Conservation (phyloP, 2,113 vertebrate species). For the Actinemys pallida region DNA sequence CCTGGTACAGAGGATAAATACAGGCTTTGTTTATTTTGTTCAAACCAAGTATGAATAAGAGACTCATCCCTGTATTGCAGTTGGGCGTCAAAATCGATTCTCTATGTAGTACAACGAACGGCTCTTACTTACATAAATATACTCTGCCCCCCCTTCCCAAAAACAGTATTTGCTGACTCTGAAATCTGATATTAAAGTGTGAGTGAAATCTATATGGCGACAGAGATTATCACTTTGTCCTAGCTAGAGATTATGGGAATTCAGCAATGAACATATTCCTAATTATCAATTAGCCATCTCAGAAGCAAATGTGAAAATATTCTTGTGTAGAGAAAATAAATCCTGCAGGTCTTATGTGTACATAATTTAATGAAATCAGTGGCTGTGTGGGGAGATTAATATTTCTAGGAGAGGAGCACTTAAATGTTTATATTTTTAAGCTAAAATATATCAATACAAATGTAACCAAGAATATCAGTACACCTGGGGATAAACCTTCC, state of each 20-base stretch:
- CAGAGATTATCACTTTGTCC: not conserved
- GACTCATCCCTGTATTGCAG: slow-evolving; percentile 57
- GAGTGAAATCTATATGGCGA: not conserved
- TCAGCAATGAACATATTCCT: not conserved
- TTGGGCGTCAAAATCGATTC: slow-evolving; percentile 6
- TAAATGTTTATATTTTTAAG: not conserved
- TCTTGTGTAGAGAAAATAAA: not conserved
- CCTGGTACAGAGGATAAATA: slow-evolving; percentile 29
- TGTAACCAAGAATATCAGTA: not conserved
- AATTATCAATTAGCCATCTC: not conserved
- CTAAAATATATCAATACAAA: not conserved
- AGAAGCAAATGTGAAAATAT: not conserved
- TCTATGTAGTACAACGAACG: not conserved
- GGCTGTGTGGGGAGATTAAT: not conserved
- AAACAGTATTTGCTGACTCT: not conserved
- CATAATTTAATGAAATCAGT: not conserved
- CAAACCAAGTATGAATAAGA: slow-evolving; percentile 38
- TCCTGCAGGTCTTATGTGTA: fast-evolving
- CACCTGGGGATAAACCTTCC: not conserved
- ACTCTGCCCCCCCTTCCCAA: not conserved
- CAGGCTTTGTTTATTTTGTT: slow-evolving; percentile 46
- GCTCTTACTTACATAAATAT: not conserved
- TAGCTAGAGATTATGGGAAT: fast-evolving
- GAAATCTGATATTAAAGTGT: not conserved
- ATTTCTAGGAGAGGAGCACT: not conserved